A percentile compares a stretch with the other conserved stretches of the same genome.
phyloP scores from a whole-genome alignment of 2,888 invertebrate species.

The Tetanocera ferruginea region DNA sequence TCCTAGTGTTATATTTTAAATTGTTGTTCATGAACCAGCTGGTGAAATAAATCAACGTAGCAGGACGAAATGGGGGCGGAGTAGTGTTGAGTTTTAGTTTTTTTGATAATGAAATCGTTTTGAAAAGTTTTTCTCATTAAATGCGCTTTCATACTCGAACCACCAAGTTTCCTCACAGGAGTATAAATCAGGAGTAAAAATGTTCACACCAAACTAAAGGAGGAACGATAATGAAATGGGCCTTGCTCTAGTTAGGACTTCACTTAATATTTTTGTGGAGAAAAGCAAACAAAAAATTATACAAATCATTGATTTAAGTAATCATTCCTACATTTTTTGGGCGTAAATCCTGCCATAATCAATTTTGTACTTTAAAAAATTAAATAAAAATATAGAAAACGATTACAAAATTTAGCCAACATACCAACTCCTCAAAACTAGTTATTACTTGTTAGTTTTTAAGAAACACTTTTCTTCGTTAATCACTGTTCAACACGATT shows the following conservation, averaged over 20 bases:
- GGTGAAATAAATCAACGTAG: conserved; percentile 14
- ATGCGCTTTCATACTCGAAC: neutral
- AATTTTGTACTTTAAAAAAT: no score
- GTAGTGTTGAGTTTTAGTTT: neutral
- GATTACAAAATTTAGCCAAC: no score
- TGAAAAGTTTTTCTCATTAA: conserved; percentile 23
- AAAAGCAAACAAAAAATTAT: neutral
- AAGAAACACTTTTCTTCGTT: no score
- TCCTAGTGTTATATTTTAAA: conserved; percentile 26
- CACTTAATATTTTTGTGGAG: neutral
- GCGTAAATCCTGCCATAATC: no score
- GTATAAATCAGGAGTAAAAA: neutral
- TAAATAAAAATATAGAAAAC: no score
- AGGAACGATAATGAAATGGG: neutral
- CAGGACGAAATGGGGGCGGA: neutral
- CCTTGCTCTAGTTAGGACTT: neutral
- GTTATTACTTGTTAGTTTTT: no score
- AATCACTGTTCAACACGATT: no score
- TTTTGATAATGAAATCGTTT: conserved; percentile 33
- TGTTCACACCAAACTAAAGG: neutral
- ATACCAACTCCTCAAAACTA: no score
- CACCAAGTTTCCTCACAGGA: neutral
- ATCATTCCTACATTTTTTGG: no score
- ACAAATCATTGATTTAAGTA: conserved; percentile 12
- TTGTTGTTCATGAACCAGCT: conserved; percentile 32